Base-by-base conservation (phyloP, 1,140 invertebrate genomes). In the Chrysomallon squamiferum region DNA sequence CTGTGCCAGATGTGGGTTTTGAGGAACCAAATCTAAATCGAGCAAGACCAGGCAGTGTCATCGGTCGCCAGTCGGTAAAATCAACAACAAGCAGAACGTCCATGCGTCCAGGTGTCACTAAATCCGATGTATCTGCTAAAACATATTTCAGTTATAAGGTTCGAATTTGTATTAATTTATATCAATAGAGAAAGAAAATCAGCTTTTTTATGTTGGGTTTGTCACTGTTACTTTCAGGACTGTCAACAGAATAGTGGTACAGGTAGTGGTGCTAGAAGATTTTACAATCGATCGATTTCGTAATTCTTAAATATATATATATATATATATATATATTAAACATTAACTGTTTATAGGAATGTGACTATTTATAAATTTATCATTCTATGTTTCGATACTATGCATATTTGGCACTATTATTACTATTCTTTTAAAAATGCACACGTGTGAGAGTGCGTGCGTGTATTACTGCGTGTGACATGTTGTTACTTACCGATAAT, bases 61-160 rank as follows among this genome's bases (percentile, higher is more conserved):
- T 74, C 38, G 73, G 75, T 30, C 59, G 75, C 22, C 66, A 69
- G 29, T 77, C 75, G 69, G 65, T 75, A 15, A 56, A 52, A 18
- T 71, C 69, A 18, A 72, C 71, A 18, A 69, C 61, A 2, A 70
- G 68, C 52, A 50, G 69, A 50, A 80, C 76, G 2, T 80, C 78
- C 0, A 59, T 75, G 60, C 57, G 69, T 59, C 78, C 75, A 30
- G 74, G 74, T 3, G 29, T 72, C 20, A 57, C 75, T 9, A 73
- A 74, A 58, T 62, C 65, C 18, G 76, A 76, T 29, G 25, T 41
- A 2, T 38, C 67, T 6, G 38, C 71, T 11, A 58, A 65, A 11
- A 52, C 59, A 9, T 80, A 57, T 59, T 80, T 78, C 47, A 75
- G 72, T 59, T 80, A 80, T 47, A 80, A 80, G 75, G 78, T 78